Conservation (phyloP, 1,140 invertebrate species). For the Drosophila nebulosa region DNA sequence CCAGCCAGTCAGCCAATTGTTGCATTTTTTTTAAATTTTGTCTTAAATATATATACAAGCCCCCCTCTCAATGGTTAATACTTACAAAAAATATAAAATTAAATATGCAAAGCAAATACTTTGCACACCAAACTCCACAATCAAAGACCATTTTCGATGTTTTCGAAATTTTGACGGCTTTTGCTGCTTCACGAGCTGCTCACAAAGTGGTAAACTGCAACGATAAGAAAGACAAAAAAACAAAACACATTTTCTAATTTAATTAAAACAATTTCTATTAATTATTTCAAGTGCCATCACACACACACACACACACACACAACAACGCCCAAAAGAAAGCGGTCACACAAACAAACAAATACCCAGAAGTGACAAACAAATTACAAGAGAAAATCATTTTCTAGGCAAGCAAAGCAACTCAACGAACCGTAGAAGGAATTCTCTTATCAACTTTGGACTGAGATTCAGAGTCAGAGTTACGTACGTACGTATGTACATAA, state of each 20-base stretch:
- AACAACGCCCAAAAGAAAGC: slow-evolving; percentile 49
- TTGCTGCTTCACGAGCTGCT: slow-evolving; percentile 48
- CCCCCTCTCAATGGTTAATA: too few species aligned
- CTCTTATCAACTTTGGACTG: neutral
- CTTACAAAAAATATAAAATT: slow-evolving; percentile 90
- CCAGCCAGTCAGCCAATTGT: slow-evolving; percentile 6
- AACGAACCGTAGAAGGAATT: slow-evolving; percentile 16
- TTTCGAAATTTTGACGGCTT: slow-evolving; percentile 65
- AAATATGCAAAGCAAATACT: slow-evolving; percentile 88
- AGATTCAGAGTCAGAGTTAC: too few species aligned
- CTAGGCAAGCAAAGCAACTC: slow-evolving; percentile 15
- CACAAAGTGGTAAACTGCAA: slow-evolving; percentile 46
- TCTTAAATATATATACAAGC: too few species aligned
- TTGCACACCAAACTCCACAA: slow-evolving; percentile 85
- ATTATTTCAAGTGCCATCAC: slow-evolving; percentile 54
- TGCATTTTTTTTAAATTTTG: neutral
- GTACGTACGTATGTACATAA: too few species aligned
- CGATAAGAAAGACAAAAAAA: slow-evolving; percentile 21
- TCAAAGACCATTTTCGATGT: slow-evolving; percentile 81
- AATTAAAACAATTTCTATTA: slow-evolving; percentile 41
- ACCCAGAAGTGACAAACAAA: slow-evolving; percentile 31
- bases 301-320: slow-evolving; percentile 7
- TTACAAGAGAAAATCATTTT: slow-evolving; percentile 37
- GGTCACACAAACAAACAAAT: slow-evolving; percentile 29
- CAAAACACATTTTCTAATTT: slow-evolving; percentile 37